phyloP scores from a whole-genome alignment of 1,140 invertebrate genomes.

The Rhyzopertha dominica region DNA sequence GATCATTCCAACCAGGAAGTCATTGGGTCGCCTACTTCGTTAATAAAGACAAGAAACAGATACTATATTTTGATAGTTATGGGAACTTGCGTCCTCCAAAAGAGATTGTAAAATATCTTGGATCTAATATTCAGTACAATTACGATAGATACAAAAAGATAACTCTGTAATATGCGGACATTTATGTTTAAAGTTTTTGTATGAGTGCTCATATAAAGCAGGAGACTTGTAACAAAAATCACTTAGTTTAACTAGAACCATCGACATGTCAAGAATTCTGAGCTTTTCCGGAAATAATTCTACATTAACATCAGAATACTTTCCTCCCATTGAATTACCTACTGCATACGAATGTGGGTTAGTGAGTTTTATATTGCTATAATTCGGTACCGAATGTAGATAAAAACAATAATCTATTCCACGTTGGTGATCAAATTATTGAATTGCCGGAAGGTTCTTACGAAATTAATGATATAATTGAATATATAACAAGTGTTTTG shows the following conservation, averaged over 20 bases:
- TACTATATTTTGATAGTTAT: constrained; percentile 33
- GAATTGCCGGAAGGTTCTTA: constrained; percentile 22
- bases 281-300: constrained; percentile 10
- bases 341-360: too few relatives aligned
- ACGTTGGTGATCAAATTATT: constrained; percentile 17
- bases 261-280: constrained; percentile 15
- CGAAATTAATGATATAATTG: constrained; percentile 22
- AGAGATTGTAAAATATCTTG: constrained; percentile 34
- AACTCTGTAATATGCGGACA: too few relatives aligned
- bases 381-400: constrained; percentile 26
- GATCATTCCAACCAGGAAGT: too few relatives aligned
- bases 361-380: too few relatives aligned
- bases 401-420: constrained; percentile 19
- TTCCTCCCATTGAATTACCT: too few relatives aligned
- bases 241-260: too few relatives aligned
- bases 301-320: constrained; percentile 21
- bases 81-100: constrained; percentile 35
- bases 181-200: constrained; percentile 25
- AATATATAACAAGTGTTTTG: constrained; percentile 15
- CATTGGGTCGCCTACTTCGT: too few relatives aligned
- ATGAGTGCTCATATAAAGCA: too few relatives aligned
- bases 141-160: too few relatives aligned
- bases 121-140: constrained; percentile 14
- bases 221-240: too few relatives aligned
- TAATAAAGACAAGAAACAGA: too few relatives aligned